phyloP scores from a whole-genome alignment of 2,797 vertebrate genomes.

The Schizopygopsis pylzovi region DNA sequence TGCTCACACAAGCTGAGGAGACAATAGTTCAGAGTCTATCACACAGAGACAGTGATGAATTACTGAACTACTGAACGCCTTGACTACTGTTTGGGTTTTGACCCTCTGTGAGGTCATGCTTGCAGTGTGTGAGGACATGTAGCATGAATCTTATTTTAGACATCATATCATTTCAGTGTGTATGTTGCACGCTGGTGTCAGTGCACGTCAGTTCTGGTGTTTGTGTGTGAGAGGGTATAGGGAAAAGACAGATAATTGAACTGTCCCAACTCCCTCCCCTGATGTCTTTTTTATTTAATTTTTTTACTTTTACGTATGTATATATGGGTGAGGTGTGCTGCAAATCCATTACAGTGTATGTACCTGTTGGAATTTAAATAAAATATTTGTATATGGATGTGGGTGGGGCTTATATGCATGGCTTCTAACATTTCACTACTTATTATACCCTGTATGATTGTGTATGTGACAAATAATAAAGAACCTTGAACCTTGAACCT shows the following conservation, averaged over 20 bases:
- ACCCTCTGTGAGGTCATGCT: conserved; percentile 38
- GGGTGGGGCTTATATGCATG: not conserved
- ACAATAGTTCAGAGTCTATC: conserved; percentile 29
- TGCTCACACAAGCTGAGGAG: conserved; percentile 13
- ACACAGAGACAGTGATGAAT: conserved; percentile 42
- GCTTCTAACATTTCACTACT: too few relatives aligned
- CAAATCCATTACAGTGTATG: not conserved
- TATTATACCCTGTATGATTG: too few relatives aligned
- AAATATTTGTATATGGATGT: not conserved
- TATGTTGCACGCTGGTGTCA: conserved; percentile 1
- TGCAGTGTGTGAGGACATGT: conserved; percentile 10
- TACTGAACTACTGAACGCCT: not conserved
- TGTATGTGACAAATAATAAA: too few relatives aligned
- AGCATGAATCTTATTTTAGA: conserved; percentile 43
- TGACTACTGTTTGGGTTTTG: conserved; percentile 30
- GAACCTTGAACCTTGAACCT: too few relatives aligned
- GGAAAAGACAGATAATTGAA: not conserved
- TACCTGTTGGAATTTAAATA: not conserved
- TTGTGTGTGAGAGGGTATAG: not conserved
- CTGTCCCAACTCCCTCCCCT: not conserved
- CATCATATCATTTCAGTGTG: conserved; percentile 10
- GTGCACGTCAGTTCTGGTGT: conserved; percentile 5
- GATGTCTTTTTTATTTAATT: not conserved
- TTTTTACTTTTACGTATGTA: not conserved
- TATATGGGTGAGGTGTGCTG: not conserved